Conservation (phyloP, 2,113 vertebrate genomes). For the Danionella cerebrum region DNA sequence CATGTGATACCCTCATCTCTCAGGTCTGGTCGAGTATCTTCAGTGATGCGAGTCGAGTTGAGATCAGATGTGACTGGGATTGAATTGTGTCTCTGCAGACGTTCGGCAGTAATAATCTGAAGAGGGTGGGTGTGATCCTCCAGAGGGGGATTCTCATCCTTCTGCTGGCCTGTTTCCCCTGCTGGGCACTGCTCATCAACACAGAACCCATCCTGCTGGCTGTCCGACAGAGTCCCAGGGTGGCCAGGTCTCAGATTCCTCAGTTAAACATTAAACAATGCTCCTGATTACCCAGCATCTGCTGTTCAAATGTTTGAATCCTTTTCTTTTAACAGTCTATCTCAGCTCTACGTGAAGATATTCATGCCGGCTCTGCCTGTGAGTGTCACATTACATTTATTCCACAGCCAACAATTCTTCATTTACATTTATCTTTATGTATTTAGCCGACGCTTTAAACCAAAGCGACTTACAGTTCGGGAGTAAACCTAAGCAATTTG, state of each 20-base stretch:
- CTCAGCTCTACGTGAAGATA: slow-evolving; percentile 82
- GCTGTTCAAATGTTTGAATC: too few species aligned
- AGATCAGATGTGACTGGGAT: not conserved
- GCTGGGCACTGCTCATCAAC: slow-evolving; percentile 86
- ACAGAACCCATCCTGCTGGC: slow-evolving; percentile 73
- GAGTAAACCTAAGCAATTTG: too few species aligned
- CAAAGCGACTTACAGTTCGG: too few species aligned
- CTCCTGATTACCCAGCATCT: too few species aligned
- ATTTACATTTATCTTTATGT: too few species aligned
- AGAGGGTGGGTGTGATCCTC: slow-evolving; percentile 77
- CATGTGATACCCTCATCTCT: slow-evolving; percentile 83
- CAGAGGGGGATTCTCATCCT: slow-evolving; percentile 75
- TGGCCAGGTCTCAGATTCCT: slow-evolving; percentile 67
- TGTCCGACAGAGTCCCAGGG: slow-evolving; percentile 65
- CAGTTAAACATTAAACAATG: not conserved
- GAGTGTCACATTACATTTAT: slow-evolving; percentile 53
- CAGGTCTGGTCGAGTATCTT: slow-evolving; percentile 62
- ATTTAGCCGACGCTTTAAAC: too few species aligned
- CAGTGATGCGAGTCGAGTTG: not conserved
- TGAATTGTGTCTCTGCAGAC: slow-evolving; percentile 57
- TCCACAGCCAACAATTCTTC: not conserved
- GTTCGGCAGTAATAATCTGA: slow-evolving; percentile 76
- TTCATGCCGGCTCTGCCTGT: slow-evolving; percentile 88
- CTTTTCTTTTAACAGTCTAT: slow-evolving; percentile 59
- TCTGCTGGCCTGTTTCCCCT: slow-evolving; percentile 82